Base-by-base conservation (phyloP, 2,113 vertebrate species). In the Lanius collurio region DNA sequence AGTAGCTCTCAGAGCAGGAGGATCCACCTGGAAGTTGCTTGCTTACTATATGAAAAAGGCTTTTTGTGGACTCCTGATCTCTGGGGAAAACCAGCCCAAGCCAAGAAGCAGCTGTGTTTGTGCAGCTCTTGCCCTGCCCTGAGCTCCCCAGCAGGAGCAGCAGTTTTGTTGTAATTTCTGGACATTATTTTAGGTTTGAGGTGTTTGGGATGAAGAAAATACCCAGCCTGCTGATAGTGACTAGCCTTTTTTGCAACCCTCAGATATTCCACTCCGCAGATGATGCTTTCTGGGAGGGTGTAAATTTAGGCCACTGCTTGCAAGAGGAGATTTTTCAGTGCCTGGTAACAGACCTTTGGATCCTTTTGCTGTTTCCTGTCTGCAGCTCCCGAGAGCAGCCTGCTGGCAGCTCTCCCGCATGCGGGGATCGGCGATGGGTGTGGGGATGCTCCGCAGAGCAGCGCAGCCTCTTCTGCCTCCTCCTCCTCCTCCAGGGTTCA, bases 291-390 rank as follows among this genome's bases (percentile, higher is more conserved):
- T 79, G 70, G 31, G 74, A 73, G 30, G 20, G 77, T 64, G 24
- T 56, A 47, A 41, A 73, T 95, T 53, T 27, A 93, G 91, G 84
- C 83, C 70, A 50, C 11, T 6, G 46, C 95, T 92, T 95, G 87
- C 81, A 82, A 46, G 49, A 52, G 39, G 83, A 77, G 80, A 15
- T 64, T 56, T 90, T 35, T 67, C 82, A 69, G 64, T 1, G 83
- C 95, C 89, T 95, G 96, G 91, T 96, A 95, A 94, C 94, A 94
- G 94, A 87, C 89, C 93, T 94, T 94, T 89, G 95, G 94, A 94
- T 95, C 93, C 89, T 95, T 83, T 8, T 3, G 50, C 78, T 0
- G 3, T 69, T 96, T 91, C 93, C 91, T 80, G 89, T 24, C 87
- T 79, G 91, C 93, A 87, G 95, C 91, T 94, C 91, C 91, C 20